Evolutionary conservation across 1,140 invertebrate genomes (phyloP), one percentile per base, ranked within the genome.

Genomic region (Conus betulinus): DNA sequence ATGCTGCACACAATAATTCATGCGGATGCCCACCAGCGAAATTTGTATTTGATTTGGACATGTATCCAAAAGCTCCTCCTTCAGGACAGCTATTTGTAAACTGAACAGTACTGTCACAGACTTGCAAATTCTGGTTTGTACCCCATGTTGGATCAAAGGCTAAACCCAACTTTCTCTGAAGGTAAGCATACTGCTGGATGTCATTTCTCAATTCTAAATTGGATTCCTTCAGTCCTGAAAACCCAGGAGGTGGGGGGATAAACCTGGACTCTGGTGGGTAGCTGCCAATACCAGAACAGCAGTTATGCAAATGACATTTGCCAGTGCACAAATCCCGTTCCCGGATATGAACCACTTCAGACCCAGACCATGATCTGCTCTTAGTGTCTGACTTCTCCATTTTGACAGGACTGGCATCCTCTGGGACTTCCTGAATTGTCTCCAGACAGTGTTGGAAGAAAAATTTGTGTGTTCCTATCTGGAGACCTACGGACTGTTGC

Each of bases 311-410:
- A 15, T 83, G n/a, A 55, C 15, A 55, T 55, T 11, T 71, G 23
- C 17, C 82, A 27, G 52, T 8, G 13, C 63, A 85, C 63, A 85
- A 74, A n/a, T 85, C 84, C 27, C 39, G 5, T 52, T 67, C 84
- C 39, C 84, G 25, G 63, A 85, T 85, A 20, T 53, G 60, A 13
- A 85, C 84, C 63, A 85, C 60, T 23, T 39, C 39, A 39, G 71
- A 17, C 20, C 51, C 57, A 60, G 57, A 60, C 57, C 57, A 60
- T 60, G 57, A 57, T 84, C 25, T n/a, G 27, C 17, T 55, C 15
- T 25, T 85, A 0, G 11, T 13, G 11, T 60, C n/a, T 7, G 23
- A 1, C 15, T 23, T 51, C 84, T 71, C 25, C 20, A 1, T 6
- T 51, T 11, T 11, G n/a, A 17, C 13, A 23, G 63, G 17, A 17